Conservation (phyloP, 2,113 vertebrate genomes). For the Orientallactaga bullata region DNA sequence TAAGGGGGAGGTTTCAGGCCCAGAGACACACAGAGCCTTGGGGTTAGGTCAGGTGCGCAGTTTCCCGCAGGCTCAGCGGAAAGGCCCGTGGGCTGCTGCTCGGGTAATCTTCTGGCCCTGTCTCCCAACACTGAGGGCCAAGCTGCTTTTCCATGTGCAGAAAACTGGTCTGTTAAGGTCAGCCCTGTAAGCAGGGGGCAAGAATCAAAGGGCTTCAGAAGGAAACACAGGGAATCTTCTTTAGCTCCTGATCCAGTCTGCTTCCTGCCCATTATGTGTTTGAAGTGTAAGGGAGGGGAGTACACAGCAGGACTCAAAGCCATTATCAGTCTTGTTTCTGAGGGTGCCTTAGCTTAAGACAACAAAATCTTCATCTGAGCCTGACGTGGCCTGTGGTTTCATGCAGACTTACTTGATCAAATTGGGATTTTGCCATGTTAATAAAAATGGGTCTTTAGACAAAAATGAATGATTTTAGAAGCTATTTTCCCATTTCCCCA, state of each 20-base stretch:
- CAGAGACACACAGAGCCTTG: neutral
- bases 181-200: conserved; percentile 69
- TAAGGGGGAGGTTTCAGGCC: neutral
- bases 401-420: neutral
- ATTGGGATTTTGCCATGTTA: neutral
- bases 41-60: neutral
- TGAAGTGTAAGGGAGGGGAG: conserved; percentile 27
- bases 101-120: neutral
- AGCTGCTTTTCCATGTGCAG: conserved; percentile 42
- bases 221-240: conserved; percentile 75
- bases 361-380: neutral
- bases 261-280: conserved; percentile 75
- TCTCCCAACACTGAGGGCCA: neutral
- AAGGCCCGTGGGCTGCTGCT: neutral
- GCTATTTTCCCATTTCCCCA: conserved; percentile 19
- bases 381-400: neutral
- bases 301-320: conserved; percentile 42
- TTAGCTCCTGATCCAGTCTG: neutral
- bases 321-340: neutral
- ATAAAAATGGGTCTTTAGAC: neutral
- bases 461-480: conserved; percentile 1
- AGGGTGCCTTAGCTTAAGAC: neutral
- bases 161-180: conserved; percentile 76
- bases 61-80: neutral
- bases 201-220: conserved; percentile 78